A percentile compares a stretch with the other conserved stretches of the same genome.
Conservation (phyloP, 1,140 invertebrate genomes). For the Venturia canescens region DNA sequence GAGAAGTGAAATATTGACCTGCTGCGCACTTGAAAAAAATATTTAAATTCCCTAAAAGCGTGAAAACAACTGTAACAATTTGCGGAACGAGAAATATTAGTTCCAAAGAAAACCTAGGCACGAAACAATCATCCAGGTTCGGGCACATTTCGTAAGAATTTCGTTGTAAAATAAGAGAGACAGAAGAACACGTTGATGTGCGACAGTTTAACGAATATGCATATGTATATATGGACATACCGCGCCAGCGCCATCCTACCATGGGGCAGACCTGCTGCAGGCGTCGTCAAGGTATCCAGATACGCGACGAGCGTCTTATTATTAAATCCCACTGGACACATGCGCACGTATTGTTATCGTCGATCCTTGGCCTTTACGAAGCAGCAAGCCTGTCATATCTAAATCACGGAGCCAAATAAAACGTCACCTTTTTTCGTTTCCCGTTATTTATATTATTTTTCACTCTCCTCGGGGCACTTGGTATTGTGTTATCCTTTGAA, state of each 20-base stretch:
- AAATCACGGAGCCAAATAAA: constrained; percentile 33
- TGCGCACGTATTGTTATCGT: constrained; percentile 70
- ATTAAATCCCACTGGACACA: constrained; percentile 76
- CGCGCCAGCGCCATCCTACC: constrained; percentile 81
- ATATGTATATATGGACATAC: constrained; percentile 69
- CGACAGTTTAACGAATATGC: background rate
- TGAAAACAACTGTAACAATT: no score
- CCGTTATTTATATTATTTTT: constrained; percentile 6
- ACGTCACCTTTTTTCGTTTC: constrained; percentile 12
- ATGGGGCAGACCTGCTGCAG: constrained; percentile 79
- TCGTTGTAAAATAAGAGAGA: no score
- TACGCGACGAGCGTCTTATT: constrained; percentile 73
- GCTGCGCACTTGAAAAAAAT: no score
- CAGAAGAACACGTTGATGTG: no score
- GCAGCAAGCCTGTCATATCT: constrained; percentile 66
- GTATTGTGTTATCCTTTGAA: background rate
- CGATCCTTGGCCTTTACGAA: constrained; percentile 57
- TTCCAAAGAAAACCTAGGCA: no score
- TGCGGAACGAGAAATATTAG: no score
- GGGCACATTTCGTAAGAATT: no score
- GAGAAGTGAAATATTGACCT: no score
- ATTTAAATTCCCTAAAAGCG: no score
- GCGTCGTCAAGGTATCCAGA: constrained; percentile 79
- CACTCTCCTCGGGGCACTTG: constrained; percentile 12
- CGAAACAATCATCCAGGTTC: no score